Percentiles rank a stretch among this genome's conserved stretches.
phyloP scores from a whole-genome alignment of 1,140 invertebrate species.

The Fopius arisanus region DNA sequence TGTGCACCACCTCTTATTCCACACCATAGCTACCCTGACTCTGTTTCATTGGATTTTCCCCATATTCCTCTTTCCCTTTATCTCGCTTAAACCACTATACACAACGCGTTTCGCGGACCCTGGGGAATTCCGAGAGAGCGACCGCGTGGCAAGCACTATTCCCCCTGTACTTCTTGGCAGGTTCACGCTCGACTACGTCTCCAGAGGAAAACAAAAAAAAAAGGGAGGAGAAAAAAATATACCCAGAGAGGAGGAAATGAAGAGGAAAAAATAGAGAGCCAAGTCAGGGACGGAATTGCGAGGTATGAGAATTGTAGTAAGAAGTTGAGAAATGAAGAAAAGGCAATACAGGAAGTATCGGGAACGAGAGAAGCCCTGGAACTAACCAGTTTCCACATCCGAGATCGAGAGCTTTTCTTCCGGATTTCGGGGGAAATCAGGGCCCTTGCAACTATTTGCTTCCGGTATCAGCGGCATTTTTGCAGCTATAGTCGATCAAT shows the following conservation, averaged over 20 bases:
- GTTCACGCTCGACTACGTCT: slow-evolving; percentile 34
- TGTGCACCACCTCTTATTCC: slow-evolving; percentile 3
- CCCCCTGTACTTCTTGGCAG: neutral
- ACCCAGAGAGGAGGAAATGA: neutral
- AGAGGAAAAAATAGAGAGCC: neutral
- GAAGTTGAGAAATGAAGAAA: slow-evolving; percentile 16
- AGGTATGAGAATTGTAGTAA: neutral
- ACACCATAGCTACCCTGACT: slow-evolving; percentile 28
- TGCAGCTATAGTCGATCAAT: neutral
- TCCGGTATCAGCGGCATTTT: neutral
- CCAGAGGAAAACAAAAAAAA: slow-evolving; percentile 16
- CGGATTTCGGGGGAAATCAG: neutral
- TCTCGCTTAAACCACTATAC: slow-evolving; percentile 41
- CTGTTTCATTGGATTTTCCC: slow-evolving; percentile 48
- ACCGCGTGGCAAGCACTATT: slow-evolving; percentile 29
- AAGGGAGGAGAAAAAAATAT: neutral
- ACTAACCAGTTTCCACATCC: slow-evolving; percentile 18
- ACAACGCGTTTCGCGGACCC: slow-evolving; percentile 33
- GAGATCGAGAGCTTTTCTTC: neutral
- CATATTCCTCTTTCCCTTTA: slow-evolving; percentile 45
- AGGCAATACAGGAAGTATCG: slow-evolving; percentile 23
- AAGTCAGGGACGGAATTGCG: neutral
- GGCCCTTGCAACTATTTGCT: neutral
- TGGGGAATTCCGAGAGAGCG: slow-evolving; percentile 35
- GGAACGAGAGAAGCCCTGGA: neutral